Conservation (phyloP, 1,140 invertebrate species). For the Drusus annulatus region DNA sequence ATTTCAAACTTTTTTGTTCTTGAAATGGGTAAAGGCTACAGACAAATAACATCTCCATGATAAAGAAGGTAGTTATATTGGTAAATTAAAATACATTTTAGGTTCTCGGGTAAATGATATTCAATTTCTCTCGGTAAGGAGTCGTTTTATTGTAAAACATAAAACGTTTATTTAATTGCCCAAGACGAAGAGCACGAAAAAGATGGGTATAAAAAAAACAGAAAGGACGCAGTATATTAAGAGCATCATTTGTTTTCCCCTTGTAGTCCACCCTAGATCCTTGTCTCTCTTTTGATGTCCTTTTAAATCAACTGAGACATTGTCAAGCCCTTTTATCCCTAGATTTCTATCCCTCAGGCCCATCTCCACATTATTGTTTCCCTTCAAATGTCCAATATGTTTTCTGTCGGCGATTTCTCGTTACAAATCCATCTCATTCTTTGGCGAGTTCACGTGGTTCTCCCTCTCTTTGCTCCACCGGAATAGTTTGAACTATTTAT, state of each 20-base stretch:
- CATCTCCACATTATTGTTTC: slow-evolving; percentile 32
- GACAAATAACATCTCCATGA: too few species aligned
- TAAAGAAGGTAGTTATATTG: too few species aligned
- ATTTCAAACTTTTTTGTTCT: too few species aligned
- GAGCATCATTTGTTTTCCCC: slow-evolving; percentile 18
- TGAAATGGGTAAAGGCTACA: too few species aligned
- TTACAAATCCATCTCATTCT: slow-evolving; percentile 27
- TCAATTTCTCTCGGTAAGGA: too few species aligned
- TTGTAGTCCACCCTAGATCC: slow-evolving; percentile 23
- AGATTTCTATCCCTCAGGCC: slow-evolving; percentile 32
- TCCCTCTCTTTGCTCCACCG: not conserved
- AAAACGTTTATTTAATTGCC: too few species aligned
- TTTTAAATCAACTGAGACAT: slow-evolving; percentile 41
- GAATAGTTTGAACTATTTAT: too few species aligned
- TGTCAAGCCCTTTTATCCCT: slow-evolving; percentile 38
- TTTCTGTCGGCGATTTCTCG: slow-evolving; percentile 9
- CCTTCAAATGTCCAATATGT: slow-evolving; percentile 38
- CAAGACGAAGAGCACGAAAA: not conserved
- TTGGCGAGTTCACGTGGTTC: not conserved
- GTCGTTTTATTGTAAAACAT: too few species aligned
- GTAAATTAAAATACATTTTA: too few species aligned
- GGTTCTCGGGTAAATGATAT: too few species aligned
- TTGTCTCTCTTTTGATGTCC: slow-evolving; percentile 33
- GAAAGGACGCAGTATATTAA: slow-evolving; percentile 11
- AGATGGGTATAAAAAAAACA: slow-evolving; percentile 7